Evolutionary conservation across 2,888 invertebrate species (phyloP).

Genomic region (Aproaerema taeniolella): DNA sequence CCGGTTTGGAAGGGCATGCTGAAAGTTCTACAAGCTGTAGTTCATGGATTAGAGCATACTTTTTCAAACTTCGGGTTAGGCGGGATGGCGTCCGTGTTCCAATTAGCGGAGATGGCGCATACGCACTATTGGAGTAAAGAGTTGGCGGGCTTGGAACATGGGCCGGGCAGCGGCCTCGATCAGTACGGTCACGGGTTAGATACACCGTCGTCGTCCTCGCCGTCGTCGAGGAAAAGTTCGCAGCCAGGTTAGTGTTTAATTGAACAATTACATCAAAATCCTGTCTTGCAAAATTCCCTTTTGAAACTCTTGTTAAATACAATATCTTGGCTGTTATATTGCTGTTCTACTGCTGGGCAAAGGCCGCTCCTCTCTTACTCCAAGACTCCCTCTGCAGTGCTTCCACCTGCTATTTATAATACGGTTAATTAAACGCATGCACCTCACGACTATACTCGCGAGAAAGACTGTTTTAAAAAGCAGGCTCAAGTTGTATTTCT

Average conservation of each 20-base stretch:
- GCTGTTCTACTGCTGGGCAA: no score
- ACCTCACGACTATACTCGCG: no score
- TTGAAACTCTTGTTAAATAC: no score
- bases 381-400: no score
- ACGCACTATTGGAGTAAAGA: constrained; percentile 98
- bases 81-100: constrained; percentile 98
- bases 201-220: constrained; percentile 53
- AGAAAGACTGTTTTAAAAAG: no score
- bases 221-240: constrained; percentile 83
- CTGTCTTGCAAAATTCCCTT: no score
- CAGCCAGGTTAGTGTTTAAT: constrained; percentile 74
- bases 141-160: constrained; percentile 78
- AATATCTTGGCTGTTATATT: no score
- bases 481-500: no score
- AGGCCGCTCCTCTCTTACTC: no score
- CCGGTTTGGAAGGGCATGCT: constrained; percentile 98
- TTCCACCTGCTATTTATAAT: no score
- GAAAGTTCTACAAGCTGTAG: constrained; percentile 92
- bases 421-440: no score
- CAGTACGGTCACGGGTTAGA: constrained; percentile 49
- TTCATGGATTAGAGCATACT: constrained; percentile 93
- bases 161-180: constrained; percentile 61
- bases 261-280: no score
- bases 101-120: constrained; percentile 98
- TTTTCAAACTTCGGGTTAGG: constrained; percentile 96